Evolutionary conservation across 1,140 invertebrate genomes (phyloP).

Genomic region (Microvelia longipes): DNA sequence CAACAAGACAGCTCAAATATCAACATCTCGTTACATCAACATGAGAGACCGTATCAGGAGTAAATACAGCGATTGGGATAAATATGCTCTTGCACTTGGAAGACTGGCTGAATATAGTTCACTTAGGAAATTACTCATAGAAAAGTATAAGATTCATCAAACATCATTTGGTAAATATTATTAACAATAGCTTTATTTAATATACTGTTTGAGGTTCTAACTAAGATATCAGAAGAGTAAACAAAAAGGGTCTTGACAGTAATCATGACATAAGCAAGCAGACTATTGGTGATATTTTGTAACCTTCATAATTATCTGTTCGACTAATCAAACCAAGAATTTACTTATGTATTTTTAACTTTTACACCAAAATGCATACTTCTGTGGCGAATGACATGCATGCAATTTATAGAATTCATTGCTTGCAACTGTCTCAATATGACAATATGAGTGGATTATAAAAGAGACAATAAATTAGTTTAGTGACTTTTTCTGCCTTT

Average conservation of each 20-base stretch:
- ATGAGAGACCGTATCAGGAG: conserved; percentile 73
- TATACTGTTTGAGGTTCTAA: neutral
- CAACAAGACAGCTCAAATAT: conserved; percentile 55
- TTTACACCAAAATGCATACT: too few relatives aligned
- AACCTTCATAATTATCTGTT: too few relatives aligned
- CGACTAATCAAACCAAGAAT: too few relatives aligned
- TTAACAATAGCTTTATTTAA: neutral
- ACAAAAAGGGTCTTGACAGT: conserved; percentile 1
- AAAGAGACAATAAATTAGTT: too few relatives aligned
- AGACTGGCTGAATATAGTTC: conserved; percentile 92
- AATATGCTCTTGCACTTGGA: conserved; percentile 84
- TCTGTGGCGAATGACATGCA: too few relatives aligned
- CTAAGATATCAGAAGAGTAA: neutral
- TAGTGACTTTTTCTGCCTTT: too few relatives aligned
- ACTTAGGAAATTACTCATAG: conserved; percentile 85
- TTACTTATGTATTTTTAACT: too few relatives aligned
- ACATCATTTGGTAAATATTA: conserved; percentile 66
- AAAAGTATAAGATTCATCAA: conserved; percentile 93
- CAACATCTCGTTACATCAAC: conserved; percentile 63
- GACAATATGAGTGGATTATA: too few relatives aligned
- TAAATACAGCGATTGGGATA: conserved; percentile 80
- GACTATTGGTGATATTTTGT: too few relatives aligned
- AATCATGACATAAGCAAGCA: too few relatives aligned
- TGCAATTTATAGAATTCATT: too few relatives aligned
- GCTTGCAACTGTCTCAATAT: too few relatives aligned